Base-by-base conservation (phyloP, 2,113 vertebrate species). In the Varanus salvator region DNA sequence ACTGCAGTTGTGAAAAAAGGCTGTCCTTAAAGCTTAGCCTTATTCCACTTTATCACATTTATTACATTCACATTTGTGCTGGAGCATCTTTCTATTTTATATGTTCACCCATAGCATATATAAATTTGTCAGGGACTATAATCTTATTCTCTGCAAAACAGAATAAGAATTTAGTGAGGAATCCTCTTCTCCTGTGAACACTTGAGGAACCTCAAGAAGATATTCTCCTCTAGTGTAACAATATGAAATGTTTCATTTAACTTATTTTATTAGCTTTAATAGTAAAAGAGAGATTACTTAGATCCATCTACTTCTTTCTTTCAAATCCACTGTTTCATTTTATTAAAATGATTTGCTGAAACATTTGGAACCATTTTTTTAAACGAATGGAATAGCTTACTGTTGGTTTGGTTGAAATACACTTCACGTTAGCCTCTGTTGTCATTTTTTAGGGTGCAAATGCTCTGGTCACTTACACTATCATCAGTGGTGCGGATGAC, bases 401-500 rank as follows among this genome's bases (percentile, higher is more conserved):
- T 8, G 91, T 92, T 85, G 90, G 72, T 92, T 95, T 95, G 80
- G 72, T 90, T 91, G 90, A 92, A 82, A 50, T 80, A 68, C 15
- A 69, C 12, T 3, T 57, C 17, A 52, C 57, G 89, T 71, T 93
- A 90, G 89, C 92, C 87, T 54, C 93, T 66, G 88, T 34, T 95
- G 88, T 64, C 93, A 87, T 34, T n/a, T 1, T 94, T 54, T 90
- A 99, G 99, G 99, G 99, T 90, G 98, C 98, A 27, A 99, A 99
- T 38, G 99, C 99, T 66, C 96, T 99, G 0, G 98, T 99, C 87
- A 99, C 99, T 0, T 99, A 99, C 92, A 98, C 98, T 11, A 99
- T 99, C 92, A 98, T 99, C 95, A 99, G 98, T 0, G 99, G 99
- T 1, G 98, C 99, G 0, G 99, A 99, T 21, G 98, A 99, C 91